Percentiles rank a stretch among this genome's conserved stretches.
Conservation (phyloP, 2,113 vertebrate genomes). For the Probosciger aterrimus region DNA sequence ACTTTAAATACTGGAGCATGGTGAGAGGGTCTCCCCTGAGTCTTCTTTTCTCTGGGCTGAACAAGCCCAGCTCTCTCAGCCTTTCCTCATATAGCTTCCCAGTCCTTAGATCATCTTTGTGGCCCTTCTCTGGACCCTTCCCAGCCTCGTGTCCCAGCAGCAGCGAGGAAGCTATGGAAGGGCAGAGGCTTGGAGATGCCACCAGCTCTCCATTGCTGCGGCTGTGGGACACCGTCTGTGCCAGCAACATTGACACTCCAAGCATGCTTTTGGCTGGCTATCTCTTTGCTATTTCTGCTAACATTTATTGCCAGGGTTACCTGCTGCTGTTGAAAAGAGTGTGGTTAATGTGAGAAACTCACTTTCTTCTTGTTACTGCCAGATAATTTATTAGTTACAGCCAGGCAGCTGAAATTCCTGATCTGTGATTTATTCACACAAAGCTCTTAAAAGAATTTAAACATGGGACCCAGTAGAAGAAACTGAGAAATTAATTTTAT, state of each 20-base stretch:
- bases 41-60: background rate
- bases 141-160: background rate
- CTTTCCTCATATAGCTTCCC: background rate
- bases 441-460: background rate
- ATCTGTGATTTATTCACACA: background rate
- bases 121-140: background rate
- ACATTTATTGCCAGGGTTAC: background rate
- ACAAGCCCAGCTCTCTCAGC: background rate
- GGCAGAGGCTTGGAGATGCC: background rate
- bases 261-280: rapidly evolving
- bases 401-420: background rate
- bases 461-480: background rate
- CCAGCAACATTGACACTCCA: rapidly evolving
- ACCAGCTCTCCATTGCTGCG: background rate
- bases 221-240: rapidly evolving
- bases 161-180: background rate
- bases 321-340: background rate
- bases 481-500: background rate
- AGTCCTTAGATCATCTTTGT: background rate
- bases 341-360: background rate
- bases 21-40: background rate
- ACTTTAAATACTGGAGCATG: background rate
- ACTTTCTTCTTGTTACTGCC: background rate
- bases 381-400: background rate
- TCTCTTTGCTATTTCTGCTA: background rate